Percentiles rank a stretch among this genome's conserved stretches.
Evolutionary conservation across 2,888 invertebrate species (phyloP).

Genomic region (Pandemis heparana): DNA sequence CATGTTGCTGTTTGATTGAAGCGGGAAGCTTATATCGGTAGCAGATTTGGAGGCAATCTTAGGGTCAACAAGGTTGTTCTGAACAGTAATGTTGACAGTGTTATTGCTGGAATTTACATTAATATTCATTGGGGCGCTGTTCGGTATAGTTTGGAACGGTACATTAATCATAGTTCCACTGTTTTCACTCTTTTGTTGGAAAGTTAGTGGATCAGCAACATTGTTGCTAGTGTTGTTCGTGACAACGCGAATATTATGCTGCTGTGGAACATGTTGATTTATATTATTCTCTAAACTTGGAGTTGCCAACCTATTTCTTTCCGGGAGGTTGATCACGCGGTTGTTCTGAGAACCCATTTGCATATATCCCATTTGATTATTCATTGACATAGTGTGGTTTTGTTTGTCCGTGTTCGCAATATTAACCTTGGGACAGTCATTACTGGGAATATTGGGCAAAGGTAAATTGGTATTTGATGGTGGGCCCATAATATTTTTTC

Average conservation of each 20-base stretch:
- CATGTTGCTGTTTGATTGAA: constrained; percentile 70
- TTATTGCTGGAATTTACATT: constrained; percentile 83
- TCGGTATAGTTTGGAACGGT: constrained; percentile 82
- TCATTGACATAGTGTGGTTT: constrained; percentile 75
- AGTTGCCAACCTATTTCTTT: constrained; percentile 73
- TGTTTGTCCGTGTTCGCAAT: constrained; percentile 73
- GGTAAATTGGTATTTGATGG: constrained; percentile 64
- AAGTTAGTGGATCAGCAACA: constrained; percentile 71
- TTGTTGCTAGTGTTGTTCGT: constrained; percentile 73
- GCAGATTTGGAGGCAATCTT: constrained; percentile 79
- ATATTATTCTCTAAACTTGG: constrained; percentile 71
- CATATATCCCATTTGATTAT: constrained; percentile 79
- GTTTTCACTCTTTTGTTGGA: constrained; percentile 77
- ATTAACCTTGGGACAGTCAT: constrained; percentile 77
- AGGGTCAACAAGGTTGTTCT: constrained; percentile 81
- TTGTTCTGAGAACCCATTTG: constrained; percentile 80
- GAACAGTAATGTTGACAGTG: constrained; percentile 81
- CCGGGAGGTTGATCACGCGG: constrained; percentile 79
- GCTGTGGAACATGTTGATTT: constrained; percentile 76
- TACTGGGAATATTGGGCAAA: constrained; percentile 67
- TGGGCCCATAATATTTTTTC: constrained; percentile 78
- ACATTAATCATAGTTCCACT: constrained; percentile 81
- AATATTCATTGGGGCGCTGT: constrained; percentile 83
- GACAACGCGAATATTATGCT: constrained; percentile 80
- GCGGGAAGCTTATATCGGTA: constrained; percentile 75